Evolutionary conservation across 2,113 vertebrate species (phyloP).

Genomic region (Cottus gobio): DNA sequence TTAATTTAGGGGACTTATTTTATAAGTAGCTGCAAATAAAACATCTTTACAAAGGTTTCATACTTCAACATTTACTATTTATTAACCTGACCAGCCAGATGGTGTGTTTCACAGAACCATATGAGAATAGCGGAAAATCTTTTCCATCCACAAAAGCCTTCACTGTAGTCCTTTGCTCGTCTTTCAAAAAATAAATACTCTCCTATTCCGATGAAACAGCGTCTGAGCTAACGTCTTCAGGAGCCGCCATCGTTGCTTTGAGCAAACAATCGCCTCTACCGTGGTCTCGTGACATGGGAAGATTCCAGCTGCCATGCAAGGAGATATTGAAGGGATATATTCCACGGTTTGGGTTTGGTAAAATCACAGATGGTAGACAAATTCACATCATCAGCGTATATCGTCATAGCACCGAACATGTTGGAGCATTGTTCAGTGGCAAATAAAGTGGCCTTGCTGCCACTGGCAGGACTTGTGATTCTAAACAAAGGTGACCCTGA

Average conservation of each 20-base stretch:
- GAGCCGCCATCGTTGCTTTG: background rate
- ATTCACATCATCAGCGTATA: background rate
- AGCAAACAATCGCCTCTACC: background rate
- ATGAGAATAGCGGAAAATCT: background rate
- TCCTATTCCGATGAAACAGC: background rate
- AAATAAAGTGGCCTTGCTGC: background rate
- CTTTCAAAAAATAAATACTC: background rate
- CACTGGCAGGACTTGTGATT: background rate
- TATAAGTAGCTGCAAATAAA: background rate
- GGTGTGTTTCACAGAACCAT: background rate
- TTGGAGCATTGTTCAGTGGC: background rate
- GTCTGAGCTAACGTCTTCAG: too few relatives aligned
- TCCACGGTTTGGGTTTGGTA: background rate
- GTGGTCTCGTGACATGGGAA: background rate
- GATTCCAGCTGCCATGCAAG: background rate
- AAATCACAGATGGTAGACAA: background rate
- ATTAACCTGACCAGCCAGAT: background rate
- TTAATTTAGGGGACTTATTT: background rate
- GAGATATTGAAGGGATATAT: background rate
- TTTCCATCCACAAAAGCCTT: background rate
- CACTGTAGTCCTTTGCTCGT: background rate
- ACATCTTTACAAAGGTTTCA: background rate
- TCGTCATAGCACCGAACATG: background rate
- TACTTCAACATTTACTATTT: background rate
- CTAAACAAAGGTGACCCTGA: slow-evolving; percentile 40